These are phyloP conservation scores for Aurelia aurita DNA, from an alignment of 30 jellyfish, hydroid and myxozoan genomes.

Conservation along the genomic window DNA sequence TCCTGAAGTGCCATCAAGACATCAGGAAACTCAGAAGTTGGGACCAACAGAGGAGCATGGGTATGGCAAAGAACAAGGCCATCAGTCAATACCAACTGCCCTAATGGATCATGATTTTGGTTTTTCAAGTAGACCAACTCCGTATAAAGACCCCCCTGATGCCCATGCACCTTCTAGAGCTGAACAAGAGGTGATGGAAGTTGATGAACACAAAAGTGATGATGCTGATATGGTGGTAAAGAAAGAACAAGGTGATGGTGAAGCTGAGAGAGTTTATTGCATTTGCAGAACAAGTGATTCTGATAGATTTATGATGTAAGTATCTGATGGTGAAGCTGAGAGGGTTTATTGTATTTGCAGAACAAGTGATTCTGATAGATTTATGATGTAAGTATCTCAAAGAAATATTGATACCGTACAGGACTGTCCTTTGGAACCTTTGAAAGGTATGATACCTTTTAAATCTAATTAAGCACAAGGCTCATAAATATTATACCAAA, in stretches of 20 bases:
- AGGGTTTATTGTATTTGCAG: conserved; percentile 84
- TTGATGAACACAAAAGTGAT: background rate
- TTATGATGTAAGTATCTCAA: conserved; percentile 82
- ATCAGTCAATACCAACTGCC: conserved; percentile 12
- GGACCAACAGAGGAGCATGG: too few species aligned
- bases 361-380: conserved; percentile 83
- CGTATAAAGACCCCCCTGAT: background rate
- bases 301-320: conserved; percentile 95
- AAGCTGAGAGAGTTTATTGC: conserved; percentile 73
- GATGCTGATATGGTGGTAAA: conserved; percentile 16
- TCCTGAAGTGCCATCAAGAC: too few species aligned
- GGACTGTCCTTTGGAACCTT: too few species aligned
- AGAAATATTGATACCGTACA: too few species aligned
- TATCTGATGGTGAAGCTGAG: conserved; percentile 32
- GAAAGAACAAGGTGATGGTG: conserved; percentile 3
- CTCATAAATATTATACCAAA: too few species aligned
- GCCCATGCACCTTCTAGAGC: background rate
- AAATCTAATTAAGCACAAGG: too few species aligned
- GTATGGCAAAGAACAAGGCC: too few species aligned
- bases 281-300: conserved; percentile 83
- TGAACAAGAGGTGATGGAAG: background rate
- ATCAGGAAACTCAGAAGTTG: too few species aligned
- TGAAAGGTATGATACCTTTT: too few species aligned
- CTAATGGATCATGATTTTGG: conserved; percentile 66
- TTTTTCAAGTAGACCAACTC: background rate